These are phyloP conservation scores for Phymorhynchus buccinoides DNA, from an alignment of 1,140 invertebrate species.

Conservation along the genomic window DNA sequence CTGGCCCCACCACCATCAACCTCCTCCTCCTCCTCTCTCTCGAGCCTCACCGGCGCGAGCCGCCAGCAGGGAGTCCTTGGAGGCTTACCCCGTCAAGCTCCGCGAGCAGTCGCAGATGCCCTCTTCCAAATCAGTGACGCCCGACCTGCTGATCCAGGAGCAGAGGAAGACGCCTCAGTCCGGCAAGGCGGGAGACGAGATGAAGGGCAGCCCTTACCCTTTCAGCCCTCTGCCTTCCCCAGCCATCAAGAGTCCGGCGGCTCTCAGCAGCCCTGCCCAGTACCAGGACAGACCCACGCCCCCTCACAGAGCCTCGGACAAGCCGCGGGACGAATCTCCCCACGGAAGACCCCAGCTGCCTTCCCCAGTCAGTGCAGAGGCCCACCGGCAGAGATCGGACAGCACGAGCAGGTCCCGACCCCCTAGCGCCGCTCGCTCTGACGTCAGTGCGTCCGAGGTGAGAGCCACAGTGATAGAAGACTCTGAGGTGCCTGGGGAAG, in stretches of 20 bases:
- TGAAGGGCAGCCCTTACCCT: background rate
- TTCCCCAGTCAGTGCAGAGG: background rate
- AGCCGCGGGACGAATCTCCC: background rate
- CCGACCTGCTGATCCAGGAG: background rate
- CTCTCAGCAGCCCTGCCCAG: background rate
- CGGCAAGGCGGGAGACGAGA: background rate
- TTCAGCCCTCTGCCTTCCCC: background rate
- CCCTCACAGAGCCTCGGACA: background rate
- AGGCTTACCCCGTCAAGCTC: background rate
- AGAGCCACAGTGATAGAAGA: background rate
- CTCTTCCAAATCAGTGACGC: background rate
- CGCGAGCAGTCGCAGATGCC: background rate
- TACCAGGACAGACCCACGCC: background rate
- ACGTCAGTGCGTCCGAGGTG: background rate
- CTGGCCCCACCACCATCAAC: constrained; percentile 3
- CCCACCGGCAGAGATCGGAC: background rate
- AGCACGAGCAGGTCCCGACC: background rate
- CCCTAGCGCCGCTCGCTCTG: constrained; percentile 12
- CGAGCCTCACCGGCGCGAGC: constrained; percentile 6
- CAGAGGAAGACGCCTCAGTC: constrained; percentile 9
- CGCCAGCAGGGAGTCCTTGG: background rate
- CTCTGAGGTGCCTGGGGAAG: background rate
- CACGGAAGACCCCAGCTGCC: background rate
- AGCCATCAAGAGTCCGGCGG: background rate
- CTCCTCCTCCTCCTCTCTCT: background rate